Evolutionary conservation across 2,888 invertebrate genomes (phyloP), one percentile per base, ranked within the genome.

Genomic region (Callyntrura sp.): DNA sequence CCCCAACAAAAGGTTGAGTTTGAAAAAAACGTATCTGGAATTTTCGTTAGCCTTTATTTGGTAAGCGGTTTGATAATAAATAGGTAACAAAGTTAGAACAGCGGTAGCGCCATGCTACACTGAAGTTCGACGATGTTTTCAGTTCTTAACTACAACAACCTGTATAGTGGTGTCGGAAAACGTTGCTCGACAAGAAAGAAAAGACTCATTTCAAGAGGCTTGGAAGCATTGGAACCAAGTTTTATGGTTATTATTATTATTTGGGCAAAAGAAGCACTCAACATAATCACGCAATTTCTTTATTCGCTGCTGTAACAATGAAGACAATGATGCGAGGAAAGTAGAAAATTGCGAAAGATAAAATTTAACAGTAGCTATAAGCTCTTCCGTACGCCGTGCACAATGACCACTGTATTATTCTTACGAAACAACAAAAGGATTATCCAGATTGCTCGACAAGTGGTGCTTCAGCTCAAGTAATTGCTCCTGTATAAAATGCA

Each of bases 251-350:
- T 78, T n/a, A n/a, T n/a, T n/a, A n/a, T n/a, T 78, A 85, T 78
- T 78, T n/a, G 48, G 28, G 48, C 35, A 78, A 51, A 78, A 57
- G 62, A 51, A 78, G 65, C 65, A 85, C 78, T 85, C 85, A 65
- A 43, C 85, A 78, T 85, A 85, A 85, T 85, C 85, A 85, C 78
- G 85, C 85, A 85, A 85, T 85, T 84, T 78, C 78, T 85, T 85
- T 78, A 62, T 85, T 78, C 62, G 25, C 20, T 6, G 8, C 65
- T 45, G 48, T 85, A 85, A 85, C 85, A 85, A 85, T 85, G 78
- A 78, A 85, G 65, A 85, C 60, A 78, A 85, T 78, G 65, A 65
- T 78, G 48, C 60, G 8, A 60, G 20, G 60, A 65, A 55, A 76
- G 76, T 76, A 23, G 60, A 78, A 85, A 85, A 85, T 78, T 78